Base-by-base conservation (phyloP, 2,888 invertebrate genomes). In the Dorcus hopei region DNA sequence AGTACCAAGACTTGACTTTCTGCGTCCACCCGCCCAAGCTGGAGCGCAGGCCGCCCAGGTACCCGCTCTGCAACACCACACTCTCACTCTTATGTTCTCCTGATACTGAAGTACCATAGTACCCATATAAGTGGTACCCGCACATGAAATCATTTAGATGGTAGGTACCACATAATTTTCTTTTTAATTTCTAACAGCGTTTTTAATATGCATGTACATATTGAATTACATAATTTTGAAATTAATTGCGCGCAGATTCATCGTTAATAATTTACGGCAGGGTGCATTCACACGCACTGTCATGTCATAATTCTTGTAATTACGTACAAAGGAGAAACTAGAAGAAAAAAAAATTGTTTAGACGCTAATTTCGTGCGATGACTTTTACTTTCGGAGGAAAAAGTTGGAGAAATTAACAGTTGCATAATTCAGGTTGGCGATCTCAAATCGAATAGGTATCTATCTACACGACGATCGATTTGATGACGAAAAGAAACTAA, bases 1-100 rank as follows among this genome's bases (percentile, higher is more conserved):
- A 93, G 90, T 93, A 93, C 93, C 93, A 93, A 85, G 93, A 93
- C 87, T 93, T 93, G 85, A 93, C 92, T 89, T 91, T 92, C 89
- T 93, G 92, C 85, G 93, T 93, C 88, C 92, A 91, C 87, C 93
- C 93, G 87, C 92, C 93, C 85, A 93, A 89, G 87, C 92, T 92
- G 84, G 91, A 90, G 84, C 91, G 90, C 85, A 93, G 90, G 84
- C 93, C 92, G 86, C 91, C 92, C 85, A 91, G 88, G 89, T 91
- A 91, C 84, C 91, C 90, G 85, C 89, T 89, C 91, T 91, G 90
- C 85, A 89, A 79, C 65, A 65, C 57, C 58, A 64, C 64, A 64
- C 61, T 64, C 64, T 62, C 63, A 62, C 64, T 60, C 58, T 57
- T 49, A 56, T 61, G 61, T 58, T 58, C 61, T 57, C 64, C 62